Conservation (phyloP, 1,140 invertebrate species). For the Bombus picipes region DNA sequence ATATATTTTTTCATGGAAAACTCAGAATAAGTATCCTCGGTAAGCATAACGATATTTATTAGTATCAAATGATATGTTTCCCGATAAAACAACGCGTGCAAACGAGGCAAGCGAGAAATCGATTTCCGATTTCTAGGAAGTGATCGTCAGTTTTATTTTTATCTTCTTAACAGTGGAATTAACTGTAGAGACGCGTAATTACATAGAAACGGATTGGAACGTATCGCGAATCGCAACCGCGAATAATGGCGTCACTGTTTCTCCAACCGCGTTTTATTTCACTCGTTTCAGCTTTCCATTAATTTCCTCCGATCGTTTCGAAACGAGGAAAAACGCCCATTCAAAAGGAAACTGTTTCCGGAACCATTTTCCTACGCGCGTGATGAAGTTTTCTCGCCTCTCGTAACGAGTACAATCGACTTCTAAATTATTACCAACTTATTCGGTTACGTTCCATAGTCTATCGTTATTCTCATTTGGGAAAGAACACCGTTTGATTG, state of each 20-base stretch:
- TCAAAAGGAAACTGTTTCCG: background rate
- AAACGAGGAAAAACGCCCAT: too few species aligned
- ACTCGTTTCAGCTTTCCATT: background rate
- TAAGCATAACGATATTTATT: background rate
- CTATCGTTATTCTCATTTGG: background rate
- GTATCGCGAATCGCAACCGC: background rate
- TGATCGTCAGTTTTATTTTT: background rate
- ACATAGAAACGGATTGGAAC: background rate
- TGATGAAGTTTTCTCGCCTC: background rate
- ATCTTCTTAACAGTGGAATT: background rate
- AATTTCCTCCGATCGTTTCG: conserved; percentile 3
- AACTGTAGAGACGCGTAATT: background rate
- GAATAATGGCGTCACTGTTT: conserved; percentile 2
- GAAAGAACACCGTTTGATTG: background rate
- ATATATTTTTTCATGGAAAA: background rate
- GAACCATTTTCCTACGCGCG: background rate
- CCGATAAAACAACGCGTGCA: background rate
- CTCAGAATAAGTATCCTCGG: background rate
- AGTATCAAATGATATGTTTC: background rate
- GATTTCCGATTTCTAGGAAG: background rate
- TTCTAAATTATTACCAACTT: background rate
- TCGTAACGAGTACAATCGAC: background rate
- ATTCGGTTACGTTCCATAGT: background rate
- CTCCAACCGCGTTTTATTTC: background rate
- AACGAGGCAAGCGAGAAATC: background rate